Evolutionary conservation across 2,888 invertebrate species (phyloP).

Genomic region (Andrena praecox): DNA sequence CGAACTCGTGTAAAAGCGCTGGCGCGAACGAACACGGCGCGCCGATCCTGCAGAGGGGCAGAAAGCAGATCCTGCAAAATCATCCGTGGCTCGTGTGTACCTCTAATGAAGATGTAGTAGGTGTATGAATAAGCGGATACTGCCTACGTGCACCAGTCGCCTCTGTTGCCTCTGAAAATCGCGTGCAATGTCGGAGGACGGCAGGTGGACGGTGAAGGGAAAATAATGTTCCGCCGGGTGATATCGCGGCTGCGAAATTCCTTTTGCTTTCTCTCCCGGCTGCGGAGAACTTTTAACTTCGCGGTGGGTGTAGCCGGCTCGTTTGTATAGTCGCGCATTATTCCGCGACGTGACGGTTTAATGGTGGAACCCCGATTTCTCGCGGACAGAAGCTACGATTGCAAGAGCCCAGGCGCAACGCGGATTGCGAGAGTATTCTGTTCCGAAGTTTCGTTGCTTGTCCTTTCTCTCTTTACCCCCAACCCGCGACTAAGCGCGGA

Average conservation of each 20-base stretch:
- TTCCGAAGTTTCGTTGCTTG: constrained; percentile 12
- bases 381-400: constrained; percentile 59
- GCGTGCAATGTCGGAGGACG: constrained; percentile 71
- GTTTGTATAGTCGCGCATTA: constrained; percentile 68
- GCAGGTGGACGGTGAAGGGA: constrained; percentile 73
- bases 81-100: constrained; percentile 57
- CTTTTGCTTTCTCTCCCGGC: constrained; percentile 72
- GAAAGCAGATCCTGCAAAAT: constrained; percentile 67
- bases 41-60: constrained; percentile 41
- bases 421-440: constrained; percentile 38
- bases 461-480: background rate
- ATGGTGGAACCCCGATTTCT: constrained; percentile 66
- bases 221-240: constrained; percentile 70
- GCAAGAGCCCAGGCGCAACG: constrained; percentile 32
- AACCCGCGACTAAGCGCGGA: background rate
- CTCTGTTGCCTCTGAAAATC: constrained; percentile 67
- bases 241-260: constrained; percentile 73
- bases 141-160: constrained; percentile 43
- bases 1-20: background rate
- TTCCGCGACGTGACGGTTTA: constrained; percentile 71
- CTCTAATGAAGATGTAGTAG: constrained; percentile 72
- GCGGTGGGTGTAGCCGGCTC: constrained; percentile 68
- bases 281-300: constrained; percentile 58
- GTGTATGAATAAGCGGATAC: constrained; percentile 67
- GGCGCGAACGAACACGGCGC: background rate